Base-by-base conservation (phyloP, 2,888 invertebrate species). In the Dermolepida albohirtum region DNA sequence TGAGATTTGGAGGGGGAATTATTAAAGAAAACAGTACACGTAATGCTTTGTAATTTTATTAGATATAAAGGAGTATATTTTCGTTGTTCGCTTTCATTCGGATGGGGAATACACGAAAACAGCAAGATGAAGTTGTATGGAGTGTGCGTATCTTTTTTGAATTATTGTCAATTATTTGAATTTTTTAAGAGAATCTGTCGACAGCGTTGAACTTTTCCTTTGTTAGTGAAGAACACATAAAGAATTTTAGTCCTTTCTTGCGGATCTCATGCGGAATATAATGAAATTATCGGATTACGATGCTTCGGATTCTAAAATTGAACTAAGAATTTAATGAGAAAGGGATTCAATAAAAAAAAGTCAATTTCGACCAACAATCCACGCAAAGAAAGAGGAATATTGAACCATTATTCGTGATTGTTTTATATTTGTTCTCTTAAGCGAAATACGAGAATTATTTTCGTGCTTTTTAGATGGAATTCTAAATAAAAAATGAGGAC, bases 151-250 rank as follows among this genome's bases (percentile, higher is more conserved):
- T 43, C 41, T 43, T 34, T 34, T 34, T 57, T 57, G 41, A 41
- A 43, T 57, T 57, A 57, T 57, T 57, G 55, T 57, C 41, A 57
- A 57, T 43, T 41, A 57, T 57, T 57, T 57, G 27, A 57, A 57
- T 57, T 57, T 41, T 22, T 57, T 8, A 57, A 57, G 43, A 22
- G 22, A 17, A 16, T 5, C 17, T 41, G 16, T 41, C 41, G 12
- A 11, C 55, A 11, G n/a, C 11, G 8, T 11, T 41, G n/a, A 57
- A 57, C 43, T 57, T 57, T 43, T 57, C 12, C 43, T 57, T 57
- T 57, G 55, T 57, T 7, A 22, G 43, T 4, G 11, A 11, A 22
- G 43, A 57, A 41, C 55, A 43, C 55, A n/a, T 12, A 43, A 57
- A 57, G 43, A 57, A 57, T 16, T 49, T 22, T 22, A 49, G 17